These are phyloP conservation scores for Ethmia dodecea DNA, from an alignment of 2,888 invertebrate species.

Conservation along the genomic window DNA sequence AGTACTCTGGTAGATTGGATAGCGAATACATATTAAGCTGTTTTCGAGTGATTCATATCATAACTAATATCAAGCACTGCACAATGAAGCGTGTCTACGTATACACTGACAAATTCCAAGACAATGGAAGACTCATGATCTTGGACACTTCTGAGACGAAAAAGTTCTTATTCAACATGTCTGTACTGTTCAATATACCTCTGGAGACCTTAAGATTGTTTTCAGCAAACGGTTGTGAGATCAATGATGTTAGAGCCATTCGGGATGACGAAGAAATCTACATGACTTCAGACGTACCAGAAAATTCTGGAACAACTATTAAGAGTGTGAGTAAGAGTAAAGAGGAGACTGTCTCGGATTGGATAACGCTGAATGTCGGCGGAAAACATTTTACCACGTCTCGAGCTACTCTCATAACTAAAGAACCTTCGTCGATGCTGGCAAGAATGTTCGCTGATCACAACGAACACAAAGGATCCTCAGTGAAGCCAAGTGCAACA, in stretches of 20 bases:
- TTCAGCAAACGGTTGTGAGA: slow-evolving; percentile 83
- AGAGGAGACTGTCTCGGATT: slow-evolving; percentile 75
- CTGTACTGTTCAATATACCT: slow-evolving; percentile 48
- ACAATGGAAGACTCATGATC: slow-evolving; percentile 69
- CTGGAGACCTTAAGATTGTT: slow-evolving; percentile 78
- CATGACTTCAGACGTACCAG: slow-evolving; percentile 49
- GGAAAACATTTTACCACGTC: slow-evolving; percentile 68
- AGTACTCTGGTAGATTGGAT: too few relatives aligned
- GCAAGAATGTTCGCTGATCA: slow-evolving; percentile 90
- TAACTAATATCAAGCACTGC: too few relatives aligned
- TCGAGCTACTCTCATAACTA: slow-evolving; percentile 76
- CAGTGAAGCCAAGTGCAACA: slow-evolving; percentile 86
- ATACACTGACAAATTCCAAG: slow-evolving; percentile 65
- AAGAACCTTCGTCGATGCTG: slow-evolving; percentile 94
- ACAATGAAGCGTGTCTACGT: slow-evolving; percentile 65
- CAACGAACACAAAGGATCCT: slow-evolving; percentile 79
- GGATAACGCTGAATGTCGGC: slow-evolving; percentile 96
- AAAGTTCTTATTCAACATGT: slow-evolving; percentile 52
- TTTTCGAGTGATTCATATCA: too few relatives aligned
- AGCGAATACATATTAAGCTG: too few relatives aligned
- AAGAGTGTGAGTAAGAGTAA: slow-evolving; percentile 22
- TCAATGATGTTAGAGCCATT: slow-evolving; percentile 81
- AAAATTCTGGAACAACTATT: slow-evolving; percentile 16
- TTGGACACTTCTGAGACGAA: slow-evolving; percentile 77
- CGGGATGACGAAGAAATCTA: slow-evolving; percentile 85